Evolutionary conservation across 2,888 invertebrate species (phyloP).

Genomic region (Acronicta alni): DNA sequence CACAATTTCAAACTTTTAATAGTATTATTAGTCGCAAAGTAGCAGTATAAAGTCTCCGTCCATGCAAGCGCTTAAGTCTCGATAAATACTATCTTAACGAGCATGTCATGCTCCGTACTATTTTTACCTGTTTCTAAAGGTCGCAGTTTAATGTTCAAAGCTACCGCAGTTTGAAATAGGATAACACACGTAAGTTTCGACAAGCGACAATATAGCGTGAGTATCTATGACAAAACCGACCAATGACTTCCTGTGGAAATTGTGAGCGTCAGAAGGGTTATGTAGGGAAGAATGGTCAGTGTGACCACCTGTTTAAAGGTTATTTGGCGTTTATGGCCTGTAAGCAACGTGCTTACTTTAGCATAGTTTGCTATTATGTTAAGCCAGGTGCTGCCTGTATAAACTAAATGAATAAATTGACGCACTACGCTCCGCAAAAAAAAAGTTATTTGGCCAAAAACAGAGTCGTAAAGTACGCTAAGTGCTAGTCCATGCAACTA

Average conservation of each 20-base stretch:
- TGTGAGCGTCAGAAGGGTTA: conserved; percentile 12
- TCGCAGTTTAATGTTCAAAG: conserved; percentile 53
- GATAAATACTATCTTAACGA: conserved; percentile 56
- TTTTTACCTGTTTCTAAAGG: conserved; percentile 55
- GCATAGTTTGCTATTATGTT: too few relatives aligned
- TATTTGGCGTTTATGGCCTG: too few relatives aligned
- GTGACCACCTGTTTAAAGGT: neutral
- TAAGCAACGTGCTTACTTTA: too few relatives aligned
- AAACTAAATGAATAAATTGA: too few relatives aligned
- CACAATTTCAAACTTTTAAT: neutral
- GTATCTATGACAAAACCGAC: conserved; percentile 28
- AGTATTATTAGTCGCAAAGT: neutral
- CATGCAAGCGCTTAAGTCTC: conserved; percentile 13
- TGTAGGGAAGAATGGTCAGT: conserved; percentile 15
- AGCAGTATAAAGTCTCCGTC: neutral
- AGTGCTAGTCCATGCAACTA: too few relatives aligned
- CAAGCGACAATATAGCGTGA: conserved; percentile 21
- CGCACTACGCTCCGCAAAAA: too few relatives aligned
- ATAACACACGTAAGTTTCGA: conserved; percentile 45
- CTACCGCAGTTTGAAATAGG: conserved; percentile 47
- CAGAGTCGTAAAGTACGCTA: too few relatives aligned
- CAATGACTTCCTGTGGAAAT: conserved; percentile 11
- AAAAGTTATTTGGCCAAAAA: too few relatives aligned
- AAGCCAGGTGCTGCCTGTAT: too few relatives aligned
- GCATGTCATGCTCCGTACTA: conserved; percentile 44